Evolutionary conservation across 2,888 invertebrate species (phyloP).

Genomic region (Atethmia centrago): DNA sequence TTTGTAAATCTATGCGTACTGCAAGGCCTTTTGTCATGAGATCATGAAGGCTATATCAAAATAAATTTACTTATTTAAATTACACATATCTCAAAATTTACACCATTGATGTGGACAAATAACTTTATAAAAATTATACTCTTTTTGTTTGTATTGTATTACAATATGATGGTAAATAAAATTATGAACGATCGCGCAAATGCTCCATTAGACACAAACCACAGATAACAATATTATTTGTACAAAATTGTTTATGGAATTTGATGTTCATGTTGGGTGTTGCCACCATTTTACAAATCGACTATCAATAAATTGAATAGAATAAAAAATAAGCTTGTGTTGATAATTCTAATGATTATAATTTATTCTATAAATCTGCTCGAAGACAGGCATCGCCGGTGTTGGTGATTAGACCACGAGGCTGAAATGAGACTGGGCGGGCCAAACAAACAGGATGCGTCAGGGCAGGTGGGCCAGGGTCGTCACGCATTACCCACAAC

Average conservation of each 20-base stretch:
- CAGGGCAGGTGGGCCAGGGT: too few relatives aligned
- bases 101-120: slow-evolving; percentile 69
- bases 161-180: slow-evolving; percentile 80
- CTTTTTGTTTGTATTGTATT: slow-evolving; percentile 69
- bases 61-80: slow-evolving; percentile 70
- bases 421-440: too few relatives aligned
- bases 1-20: slow-evolving; percentile 85
- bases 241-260: slow-evolving; percentile 38
- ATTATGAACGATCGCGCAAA: slow-evolving; percentile 71
- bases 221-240: slow-evolving; percentile 43
- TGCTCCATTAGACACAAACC: slow-evolving; percentile 64
- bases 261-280: slow-evolving; percentile 9
- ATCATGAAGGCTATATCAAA: slow-evolving; percentile 76
- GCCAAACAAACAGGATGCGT: too few relatives aligned
- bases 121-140: slow-evolving; percentile 74
- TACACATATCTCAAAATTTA: slow-evolving; percentile 76
- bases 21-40: slow-evolving; percentile 84
- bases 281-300: slow-evolving; percentile 16
- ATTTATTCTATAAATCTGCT: too few relatives aligned
- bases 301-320: slow-evolving; percentile 3
- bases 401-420: too few relatives aligned
- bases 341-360: too few relatives aligned
- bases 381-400: too few relatives aligned
- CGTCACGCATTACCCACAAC: too few relatives aligned
- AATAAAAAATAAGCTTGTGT: too few relatives aligned